phyloP scores from a whole-genome alignment of 2,113 vertebrate genomes.

The Platysternon megacephalum region DNA sequence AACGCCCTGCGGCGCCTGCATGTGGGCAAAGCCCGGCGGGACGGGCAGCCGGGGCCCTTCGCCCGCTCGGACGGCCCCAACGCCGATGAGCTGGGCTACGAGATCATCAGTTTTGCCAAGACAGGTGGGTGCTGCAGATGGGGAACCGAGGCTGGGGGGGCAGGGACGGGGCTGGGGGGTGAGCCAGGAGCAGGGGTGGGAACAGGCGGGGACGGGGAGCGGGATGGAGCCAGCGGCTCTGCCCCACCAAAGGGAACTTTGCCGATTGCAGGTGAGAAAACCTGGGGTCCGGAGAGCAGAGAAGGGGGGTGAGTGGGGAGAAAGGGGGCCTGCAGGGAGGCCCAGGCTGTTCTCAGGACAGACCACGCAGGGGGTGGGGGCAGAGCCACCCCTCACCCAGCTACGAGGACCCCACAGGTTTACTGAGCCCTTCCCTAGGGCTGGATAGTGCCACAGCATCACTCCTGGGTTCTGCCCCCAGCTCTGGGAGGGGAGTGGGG shows the following conservation, averaged over 20 bases:
- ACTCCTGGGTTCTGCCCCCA: no score
- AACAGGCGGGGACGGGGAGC: background rate
- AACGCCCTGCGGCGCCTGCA: slow-evolving; percentile 87
- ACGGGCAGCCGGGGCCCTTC: slow-evolving; percentile 75
- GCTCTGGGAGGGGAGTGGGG: no score
- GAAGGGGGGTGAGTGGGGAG: no score
- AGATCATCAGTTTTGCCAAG: slow-evolving; percentile 95
- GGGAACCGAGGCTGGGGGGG: no score
- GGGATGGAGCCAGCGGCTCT: no score
- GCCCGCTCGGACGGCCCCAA: slow-evolving; percentile 51
- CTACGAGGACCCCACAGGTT: no score
- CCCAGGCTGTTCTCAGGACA: rapidly evolving
- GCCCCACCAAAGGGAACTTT: no score
- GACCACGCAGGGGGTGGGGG: rapidly evolving
- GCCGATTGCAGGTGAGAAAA: no score
- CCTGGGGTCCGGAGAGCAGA: no score
- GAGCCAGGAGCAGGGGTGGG: background rate
- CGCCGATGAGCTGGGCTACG: slow-evolving; percentile 84
- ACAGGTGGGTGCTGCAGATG: slow-evolving; percentile 81
- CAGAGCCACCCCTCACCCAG: background rate
- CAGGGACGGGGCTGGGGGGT: background rate
- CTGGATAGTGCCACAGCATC: no score
- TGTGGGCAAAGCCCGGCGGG: slow-evolving; percentile 74
- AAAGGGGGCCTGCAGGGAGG: rapidly evolving
- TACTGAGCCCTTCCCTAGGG: no score